Conservation (phyloP, 1,140 invertebrate genomes). For the Drosophila guanche region DNA sequence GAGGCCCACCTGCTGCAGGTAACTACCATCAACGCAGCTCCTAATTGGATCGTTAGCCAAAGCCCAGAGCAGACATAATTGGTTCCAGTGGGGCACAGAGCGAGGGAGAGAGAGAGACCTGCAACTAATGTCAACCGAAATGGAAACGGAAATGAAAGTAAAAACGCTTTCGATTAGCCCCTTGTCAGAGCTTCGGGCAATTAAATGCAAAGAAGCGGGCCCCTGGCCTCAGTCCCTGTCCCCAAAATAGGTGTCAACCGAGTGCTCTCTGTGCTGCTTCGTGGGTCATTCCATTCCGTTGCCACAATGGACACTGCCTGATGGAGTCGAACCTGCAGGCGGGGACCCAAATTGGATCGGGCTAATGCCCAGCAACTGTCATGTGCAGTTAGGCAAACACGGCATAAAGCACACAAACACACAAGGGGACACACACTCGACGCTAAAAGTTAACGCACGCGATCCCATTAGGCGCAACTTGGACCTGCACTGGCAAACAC, state of each 20-base stretch:
- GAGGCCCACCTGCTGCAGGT: not conserved
- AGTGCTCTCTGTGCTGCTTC: constrained; percentile 13
- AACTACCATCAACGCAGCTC: not conserved
- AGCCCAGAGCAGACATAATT: constrained; percentile 19
- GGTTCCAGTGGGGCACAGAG: constrained; percentile 22
- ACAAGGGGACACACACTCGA: constrained; percentile 53
- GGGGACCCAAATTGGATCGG: constrained; percentile 68
- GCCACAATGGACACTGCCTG: constrained; percentile 42
- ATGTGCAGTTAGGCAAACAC: constrained; percentile 78
- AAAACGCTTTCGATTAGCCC: constrained; percentile 59
- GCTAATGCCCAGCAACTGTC: constrained; percentile 77
- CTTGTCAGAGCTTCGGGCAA: constrained; percentile 45
- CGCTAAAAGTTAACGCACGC: constrained; percentile 76
- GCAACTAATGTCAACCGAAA: constrained; percentile 58
- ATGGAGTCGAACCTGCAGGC: not conserved
- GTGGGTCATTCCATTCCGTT: constrained; percentile 59
- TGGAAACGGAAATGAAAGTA: constrained; percentile 46
- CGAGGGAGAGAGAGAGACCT: constrained; percentile 33
- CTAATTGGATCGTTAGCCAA: constrained; percentile 43
- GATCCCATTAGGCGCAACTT: constrained; percentile 72
- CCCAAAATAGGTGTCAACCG: constrained; percentile 50
- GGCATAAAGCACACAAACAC: constrained; percentile 52
- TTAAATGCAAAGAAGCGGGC: constrained; percentile 65
- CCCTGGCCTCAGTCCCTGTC: not conserved
- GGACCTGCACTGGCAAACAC: constrained; percentile 55